Conservation (phyloP, 2,888 invertebrate species). For the Plagodis pulveraria region DNA sequence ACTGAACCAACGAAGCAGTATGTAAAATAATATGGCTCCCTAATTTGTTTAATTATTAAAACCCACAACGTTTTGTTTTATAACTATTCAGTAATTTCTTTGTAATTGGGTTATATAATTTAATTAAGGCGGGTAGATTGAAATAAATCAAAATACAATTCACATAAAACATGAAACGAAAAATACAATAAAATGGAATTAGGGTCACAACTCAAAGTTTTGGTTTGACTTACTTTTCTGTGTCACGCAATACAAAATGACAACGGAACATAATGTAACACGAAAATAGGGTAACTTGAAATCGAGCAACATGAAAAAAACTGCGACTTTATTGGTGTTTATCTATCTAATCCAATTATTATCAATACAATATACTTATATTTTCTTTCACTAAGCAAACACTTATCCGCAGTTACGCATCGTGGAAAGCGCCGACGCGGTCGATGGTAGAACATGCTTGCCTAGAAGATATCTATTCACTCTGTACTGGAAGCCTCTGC, state of each 20-base stretch:
- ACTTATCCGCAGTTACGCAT: too few species aligned
- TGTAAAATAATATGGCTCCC: too few species aligned
- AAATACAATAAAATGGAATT: constrained; percentile 73
- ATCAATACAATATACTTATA: too few species aligned
- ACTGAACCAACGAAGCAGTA: too few species aligned
- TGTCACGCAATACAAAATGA: constrained; percentile 72
- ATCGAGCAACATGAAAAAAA: background rate
- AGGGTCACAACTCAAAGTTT: constrained; percentile 75
- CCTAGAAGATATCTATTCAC: too few species aligned
- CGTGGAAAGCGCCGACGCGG: too few species aligned
- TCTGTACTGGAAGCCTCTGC: too few species aligned
- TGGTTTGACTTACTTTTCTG: constrained; percentile 69
- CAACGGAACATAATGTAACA: constrained; percentile 64
- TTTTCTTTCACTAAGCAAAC: too few species aligned
- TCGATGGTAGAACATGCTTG: too few species aligned
- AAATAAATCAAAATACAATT: constrained; percentile 67
- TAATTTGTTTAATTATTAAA: too few species aligned
- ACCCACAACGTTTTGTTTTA: background rate
- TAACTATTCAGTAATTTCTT: constrained; percentile 24
- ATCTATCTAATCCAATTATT: too few species aligned
- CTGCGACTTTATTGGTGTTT: background rate
- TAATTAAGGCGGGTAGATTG: constrained; percentile 6
- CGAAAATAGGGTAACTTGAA: constrained; percentile 54
- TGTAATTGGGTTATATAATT: constrained; percentile 28
- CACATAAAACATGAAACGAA: constrained; percentile 64